Evolutionary conservation across 2,113 vertebrate genomes (phyloP).

Genomic region (Centropus unirufus): DNA sequence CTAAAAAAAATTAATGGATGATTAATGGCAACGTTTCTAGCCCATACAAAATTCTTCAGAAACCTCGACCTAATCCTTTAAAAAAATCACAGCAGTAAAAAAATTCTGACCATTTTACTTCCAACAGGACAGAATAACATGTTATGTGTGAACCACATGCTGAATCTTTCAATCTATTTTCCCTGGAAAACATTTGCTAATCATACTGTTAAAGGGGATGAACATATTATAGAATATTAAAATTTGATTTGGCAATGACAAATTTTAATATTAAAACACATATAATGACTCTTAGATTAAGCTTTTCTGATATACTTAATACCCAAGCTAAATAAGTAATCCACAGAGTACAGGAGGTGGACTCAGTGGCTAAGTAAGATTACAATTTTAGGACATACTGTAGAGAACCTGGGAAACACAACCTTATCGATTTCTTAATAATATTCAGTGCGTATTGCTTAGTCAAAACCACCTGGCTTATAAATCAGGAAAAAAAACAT

Average conservation of each 20-base stretch:
- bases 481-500: background rate
- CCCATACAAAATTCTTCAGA: background rate
- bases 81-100: background rate
- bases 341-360: slow-evolving; percentile 46
- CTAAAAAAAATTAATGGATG: background rate
- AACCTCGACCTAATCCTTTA: background rate
- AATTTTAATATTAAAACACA: slow-evolving; percentile 69
- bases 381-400: slow-evolving; percentile 43
- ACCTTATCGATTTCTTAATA: slow-evolving; percentile 38
- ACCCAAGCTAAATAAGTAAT: slow-evolving; percentile 62
- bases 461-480: slow-evolving; percentile 18
- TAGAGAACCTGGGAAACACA: slow-evolving; percentile 48
- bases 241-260: slow-evolving; percentile 33
- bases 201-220: slow-evolving; percentile 35
- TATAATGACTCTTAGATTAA: slow-evolving; percentile 61
- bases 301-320: slow-evolving; percentile 52
- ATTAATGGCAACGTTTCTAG: background rate
- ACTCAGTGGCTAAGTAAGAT: slow-evolving; percentile 42
- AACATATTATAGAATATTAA: slow-evolving; percentile 65
- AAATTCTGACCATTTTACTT: slow-evolving; percentile 4
- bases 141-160: background rate
- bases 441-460: slow-evolving; percentile 32
- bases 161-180: background rate
- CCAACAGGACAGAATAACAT: background rate
- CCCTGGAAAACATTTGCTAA: slow-evolving; percentile 46